Conservation (phyloP, 2,888 invertebrate species). For the Sarcophaga subvicina region DNA sequence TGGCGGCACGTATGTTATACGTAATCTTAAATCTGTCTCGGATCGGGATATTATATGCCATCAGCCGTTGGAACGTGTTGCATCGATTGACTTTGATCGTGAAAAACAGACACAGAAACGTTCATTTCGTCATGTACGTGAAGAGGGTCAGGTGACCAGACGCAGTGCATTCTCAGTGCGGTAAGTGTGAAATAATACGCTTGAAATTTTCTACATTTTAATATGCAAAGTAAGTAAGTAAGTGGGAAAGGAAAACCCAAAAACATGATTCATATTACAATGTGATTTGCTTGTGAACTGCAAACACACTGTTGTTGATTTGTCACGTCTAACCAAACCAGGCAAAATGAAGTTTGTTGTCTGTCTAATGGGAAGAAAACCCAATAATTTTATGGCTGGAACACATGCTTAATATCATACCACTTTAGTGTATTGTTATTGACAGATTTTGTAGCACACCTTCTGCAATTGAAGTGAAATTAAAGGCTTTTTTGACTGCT, state of each 20-base stretch:
- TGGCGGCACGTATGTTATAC: slow-evolving; percentile 95
- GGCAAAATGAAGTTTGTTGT: not conserved
- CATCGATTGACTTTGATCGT: slow-evolving; percentile 89
- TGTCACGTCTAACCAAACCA: not conserved
- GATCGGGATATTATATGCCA: slow-evolving; percentile 94
- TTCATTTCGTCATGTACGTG: slow-evolving; percentile 86
- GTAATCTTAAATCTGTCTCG: slow-evolving; percentile 96
- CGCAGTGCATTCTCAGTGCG: slow-evolving; percentile 93
- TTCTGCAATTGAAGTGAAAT: no score
- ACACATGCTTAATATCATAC: no score
- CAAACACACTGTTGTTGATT: not conserved
- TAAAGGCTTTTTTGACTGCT: no score
- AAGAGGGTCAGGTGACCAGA: slow-evolving; percentile 86
- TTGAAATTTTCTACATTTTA: slow-evolving; percentile 9
- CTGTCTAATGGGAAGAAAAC: not conserved
- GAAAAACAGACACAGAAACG: slow-evolving; percentile 91
- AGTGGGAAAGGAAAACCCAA: not conserved
- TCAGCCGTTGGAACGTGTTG: slow-evolving; percentile 90
- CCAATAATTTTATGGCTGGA: not conserved
- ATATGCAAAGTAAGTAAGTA: not conserved
- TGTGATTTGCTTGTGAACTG: not conserved
- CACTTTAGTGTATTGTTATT: no score
- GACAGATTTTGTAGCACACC: no score
- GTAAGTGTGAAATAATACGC: slow-evolving; percentile 76
- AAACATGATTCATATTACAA: not conserved